These are phyloP conservation scores for Dysmachus trigonus DNA, from an alignment of 2,888 invertebrate species.

Conservation along the genomic window DNA sequence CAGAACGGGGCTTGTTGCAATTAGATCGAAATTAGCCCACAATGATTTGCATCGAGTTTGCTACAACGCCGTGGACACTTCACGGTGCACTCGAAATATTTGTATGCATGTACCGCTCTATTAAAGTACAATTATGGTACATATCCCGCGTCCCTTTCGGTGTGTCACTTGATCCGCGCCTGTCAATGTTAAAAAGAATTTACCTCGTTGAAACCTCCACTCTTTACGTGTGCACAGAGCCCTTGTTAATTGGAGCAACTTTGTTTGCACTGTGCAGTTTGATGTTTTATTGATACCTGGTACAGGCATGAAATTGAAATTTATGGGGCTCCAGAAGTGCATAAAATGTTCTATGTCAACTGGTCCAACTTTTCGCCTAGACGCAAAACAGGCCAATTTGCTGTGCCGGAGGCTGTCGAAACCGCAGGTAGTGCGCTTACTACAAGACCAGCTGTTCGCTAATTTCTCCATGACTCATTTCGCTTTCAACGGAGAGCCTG, in stretches of 20 bases:
- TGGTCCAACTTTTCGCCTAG: neutral
- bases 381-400: constrained; percentile 21
- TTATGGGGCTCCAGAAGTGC: constrained; percentile 14
- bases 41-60: neutral
- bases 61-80: neutral
- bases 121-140: constrained; percentile 1
- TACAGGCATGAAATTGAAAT: neutral
- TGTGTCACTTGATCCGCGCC: neutral
- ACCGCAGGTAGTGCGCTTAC: constrained; percentile 14
- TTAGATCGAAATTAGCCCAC: neutral
- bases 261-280: neutral
- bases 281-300: constrained; percentile 25
- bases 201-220: neutral
- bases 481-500: constrained; percentile 1
- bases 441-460: constrained; percentile 22
- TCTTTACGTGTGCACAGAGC: neutral
- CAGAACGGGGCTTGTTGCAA: neutral
- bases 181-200: neutral
- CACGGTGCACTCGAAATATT: neutral
- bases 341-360: constrained; percentile 18
- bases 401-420: neutral
- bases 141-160: neutral
- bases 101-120: neutral
- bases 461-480: constrained; percentile 29
- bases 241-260: neutral